phyloP scores from a whole-genome alignment of 2,113 vertebrate species.

The Otolemur garnettii region DNA sequence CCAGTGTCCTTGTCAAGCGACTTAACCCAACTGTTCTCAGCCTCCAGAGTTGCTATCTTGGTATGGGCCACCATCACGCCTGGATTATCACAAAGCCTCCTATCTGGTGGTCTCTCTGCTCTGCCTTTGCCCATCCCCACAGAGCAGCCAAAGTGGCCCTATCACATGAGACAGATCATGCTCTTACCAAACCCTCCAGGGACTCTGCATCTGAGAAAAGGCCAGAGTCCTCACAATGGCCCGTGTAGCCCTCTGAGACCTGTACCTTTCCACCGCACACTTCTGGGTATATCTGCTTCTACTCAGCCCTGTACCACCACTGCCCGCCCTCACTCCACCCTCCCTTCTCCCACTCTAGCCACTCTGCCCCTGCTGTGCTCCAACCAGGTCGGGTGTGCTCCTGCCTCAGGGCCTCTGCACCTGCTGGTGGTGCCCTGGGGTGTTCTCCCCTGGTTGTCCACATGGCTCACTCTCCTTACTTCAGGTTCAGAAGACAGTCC shows the following conservation, averaged over 20 bases:
- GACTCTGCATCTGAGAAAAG: neutral
- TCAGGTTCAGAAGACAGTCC: neutral
- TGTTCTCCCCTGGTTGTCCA: neutral
- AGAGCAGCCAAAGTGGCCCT: neutral
- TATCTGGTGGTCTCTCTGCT: neutral
- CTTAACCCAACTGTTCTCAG: neutral
- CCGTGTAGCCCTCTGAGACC: neutral
- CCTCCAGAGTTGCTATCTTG: neutral
- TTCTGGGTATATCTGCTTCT: neutral
- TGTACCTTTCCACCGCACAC: neutral
- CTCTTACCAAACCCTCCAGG: neutral
- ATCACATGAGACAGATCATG: neutral
- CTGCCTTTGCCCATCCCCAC: neutral
- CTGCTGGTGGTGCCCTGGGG: neutral
- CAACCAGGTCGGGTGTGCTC: neutral
- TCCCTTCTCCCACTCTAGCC: neutral
- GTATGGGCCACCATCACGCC: neutral
- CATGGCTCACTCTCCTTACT: neutral
- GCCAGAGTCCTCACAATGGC: neutral
- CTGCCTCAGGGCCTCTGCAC: neutral
- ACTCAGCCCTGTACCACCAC: neutral
- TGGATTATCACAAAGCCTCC: neutral
- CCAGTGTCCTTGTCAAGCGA: neutral
- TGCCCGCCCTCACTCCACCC: fast-evolving
- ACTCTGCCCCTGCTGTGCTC: neutral